phyloP scores from a whole-genome alignment of 2,113 vertebrate species.

The Australoheros scitulus region DNA sequence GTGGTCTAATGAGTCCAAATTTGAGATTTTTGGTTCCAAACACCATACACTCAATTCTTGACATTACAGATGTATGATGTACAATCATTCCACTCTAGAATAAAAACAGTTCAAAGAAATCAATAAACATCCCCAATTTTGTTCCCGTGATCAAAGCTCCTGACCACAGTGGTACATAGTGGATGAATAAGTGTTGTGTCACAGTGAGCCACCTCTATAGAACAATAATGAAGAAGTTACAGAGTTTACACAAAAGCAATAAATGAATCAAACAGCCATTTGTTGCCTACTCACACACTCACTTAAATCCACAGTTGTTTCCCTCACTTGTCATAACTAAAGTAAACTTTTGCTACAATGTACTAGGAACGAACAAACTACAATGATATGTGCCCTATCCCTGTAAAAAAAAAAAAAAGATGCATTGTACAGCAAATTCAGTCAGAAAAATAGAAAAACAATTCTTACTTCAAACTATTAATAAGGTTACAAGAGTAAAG shows the following conservation, averaged over 20 bases:
- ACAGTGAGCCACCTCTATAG: rapidly evolving
- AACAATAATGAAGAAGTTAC: background rate
- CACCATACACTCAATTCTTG: too few relatives aligned
- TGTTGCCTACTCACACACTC: background rate
- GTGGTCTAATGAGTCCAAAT: too few relatives aligned
- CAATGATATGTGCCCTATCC: rapidly evolving
- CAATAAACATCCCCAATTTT: background rate
- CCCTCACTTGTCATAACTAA: background rate
- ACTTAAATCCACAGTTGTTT: background rate
- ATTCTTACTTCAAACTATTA: background rate
- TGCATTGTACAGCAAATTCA: background rate
- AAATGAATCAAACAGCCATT: rapidly evolving
- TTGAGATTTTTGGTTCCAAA: too few relatives aligned
- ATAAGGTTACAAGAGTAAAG: background rate
- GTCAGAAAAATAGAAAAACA: background rate
- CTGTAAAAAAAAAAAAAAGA: too few relatives aligned
- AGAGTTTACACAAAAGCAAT: background rate
- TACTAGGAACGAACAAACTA: too few relatives aligned
- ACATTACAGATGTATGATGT: too few relatives aligned
- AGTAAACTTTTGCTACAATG: background rate
- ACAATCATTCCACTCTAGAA: too few relatives aligned
- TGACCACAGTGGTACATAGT: background rate
- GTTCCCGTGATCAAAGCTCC: background rate
- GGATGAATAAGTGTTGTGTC: background rate
- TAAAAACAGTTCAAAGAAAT: background rate